These are phyloP conservation scores for Bujurquina vittata DNA, from an alignment of 2,113 vertebrate species.

Conservation along the genomic window DNA sequence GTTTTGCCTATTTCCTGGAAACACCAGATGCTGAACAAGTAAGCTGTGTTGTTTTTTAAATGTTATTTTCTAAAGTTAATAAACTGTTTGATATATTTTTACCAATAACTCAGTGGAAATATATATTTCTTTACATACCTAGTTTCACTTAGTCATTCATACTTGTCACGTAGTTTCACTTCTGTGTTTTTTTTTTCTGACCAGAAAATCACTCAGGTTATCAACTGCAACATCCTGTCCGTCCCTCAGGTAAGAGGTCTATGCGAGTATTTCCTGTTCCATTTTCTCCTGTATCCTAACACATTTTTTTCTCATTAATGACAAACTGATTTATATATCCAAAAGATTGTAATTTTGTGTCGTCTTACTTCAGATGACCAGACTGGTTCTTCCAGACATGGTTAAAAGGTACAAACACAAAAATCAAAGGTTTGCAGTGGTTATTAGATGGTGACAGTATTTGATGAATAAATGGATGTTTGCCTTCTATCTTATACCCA, in stretches of 20 bases:
- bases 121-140: too few species aligned
- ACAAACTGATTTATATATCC: neutral
- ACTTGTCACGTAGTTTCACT: neutral
- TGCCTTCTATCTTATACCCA: slow-evolving; percentile 40
- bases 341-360: neutral
- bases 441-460: neutral
- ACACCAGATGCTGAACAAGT: slow-evolving; percentile 75
- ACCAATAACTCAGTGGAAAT: neutral
- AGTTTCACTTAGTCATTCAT: too few species aligned
- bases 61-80: neutral
- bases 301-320: neutral
- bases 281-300: too few species aligned
- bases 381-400: slow-evolving; percentile 79
- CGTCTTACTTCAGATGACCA: slow-evolving; percentile 71
- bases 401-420: slow-evolving; percentile 71
- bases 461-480: neutral
- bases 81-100: neutral
- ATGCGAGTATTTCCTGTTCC: neutral
- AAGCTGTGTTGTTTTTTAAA: neutral
- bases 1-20: slow-evolving; percentile 75
- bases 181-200: slow-evolving; percentile 4
- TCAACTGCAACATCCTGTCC: slow-evolving; percentile 82
- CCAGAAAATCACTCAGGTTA: slow-evolving; percentile 77
- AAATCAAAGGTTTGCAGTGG: neutral
- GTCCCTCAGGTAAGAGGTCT: slow-evolving; percentile 73